phyloP scores from a whole-genome alignment of 2,797 vertebrate species.

The Anableps anableps region DNA sequence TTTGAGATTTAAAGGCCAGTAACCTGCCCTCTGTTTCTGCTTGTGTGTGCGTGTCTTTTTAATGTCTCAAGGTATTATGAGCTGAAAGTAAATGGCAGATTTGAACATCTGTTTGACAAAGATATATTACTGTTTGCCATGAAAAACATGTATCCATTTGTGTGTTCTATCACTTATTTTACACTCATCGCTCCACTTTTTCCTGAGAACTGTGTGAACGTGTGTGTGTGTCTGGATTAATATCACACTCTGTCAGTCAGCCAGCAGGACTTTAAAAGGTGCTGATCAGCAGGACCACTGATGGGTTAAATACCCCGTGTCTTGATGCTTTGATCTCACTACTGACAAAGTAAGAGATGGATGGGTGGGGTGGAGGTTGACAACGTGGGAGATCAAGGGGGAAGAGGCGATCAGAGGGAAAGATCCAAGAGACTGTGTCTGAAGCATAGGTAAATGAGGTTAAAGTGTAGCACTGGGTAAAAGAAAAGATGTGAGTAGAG shows the following conservation, averaged over 20 bases:
- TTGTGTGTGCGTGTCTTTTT: slow-evolving; percentile 20
- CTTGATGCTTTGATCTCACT: slow-evolving; percentile 69
- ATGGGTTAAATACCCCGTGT: slow-evolving; percentile 67
- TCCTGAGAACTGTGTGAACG: slow-evolving; percentile 10
- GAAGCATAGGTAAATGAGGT: slow-evolving; percentile 22
- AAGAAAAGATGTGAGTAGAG: slow-evolving; percentile 31
- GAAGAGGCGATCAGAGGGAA: slow-evolving; percentile 40
- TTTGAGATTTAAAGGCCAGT: slow-evolving; percentile 63
- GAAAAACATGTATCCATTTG: slow-evolving; percentile 6
- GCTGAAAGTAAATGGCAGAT: not conserved
- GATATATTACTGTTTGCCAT: not conserved
- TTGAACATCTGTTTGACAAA: slow-evolving; percentile 3
- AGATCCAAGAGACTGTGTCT: slow-evolving; percentile 26
- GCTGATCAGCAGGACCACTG: slow-evolving; percentile 61
- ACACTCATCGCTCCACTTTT: not conserved
- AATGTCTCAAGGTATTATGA: not conserved
- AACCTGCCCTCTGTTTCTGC: slow-evolving; percentile 54
- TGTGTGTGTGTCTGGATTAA: slow-evolving; percentile 14
- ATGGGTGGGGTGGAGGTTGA: slow-evolving; percentile 42
- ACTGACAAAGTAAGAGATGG: slow-evolving; percentile 56
- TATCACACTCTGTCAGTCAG: slow-evolving; percentile 30
- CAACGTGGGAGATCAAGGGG: slow-evolving; percentile 49
- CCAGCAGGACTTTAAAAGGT: slow-evolving; percentile 52
- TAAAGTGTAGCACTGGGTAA: slow-evolving; percentile 58
- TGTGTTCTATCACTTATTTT: slow-evolving; percentile 8